Percentiles rank a stretch among this genome's conserved stretches.
These are phyloP conservation scores for Melanogrammus aeglefinus DNA, from an alignment of 2,797 vertebrate species.

Conservation along the genomic window DNA sequence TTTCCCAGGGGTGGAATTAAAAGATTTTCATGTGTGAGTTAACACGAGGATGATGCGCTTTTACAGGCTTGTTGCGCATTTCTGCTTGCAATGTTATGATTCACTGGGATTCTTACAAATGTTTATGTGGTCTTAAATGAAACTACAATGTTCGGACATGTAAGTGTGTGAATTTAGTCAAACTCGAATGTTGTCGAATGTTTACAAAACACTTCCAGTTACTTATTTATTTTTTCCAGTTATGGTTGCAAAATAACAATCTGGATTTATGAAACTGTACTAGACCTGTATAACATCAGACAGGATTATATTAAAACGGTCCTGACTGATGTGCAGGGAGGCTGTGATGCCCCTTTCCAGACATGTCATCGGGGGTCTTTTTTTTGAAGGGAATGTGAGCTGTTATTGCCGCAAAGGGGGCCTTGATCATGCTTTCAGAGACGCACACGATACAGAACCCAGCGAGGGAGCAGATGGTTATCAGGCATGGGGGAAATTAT, in stretches of 20 bases:
- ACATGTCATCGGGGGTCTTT: constrained; percentile 48
- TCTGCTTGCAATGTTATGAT: background rate
- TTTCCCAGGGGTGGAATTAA: constrained; percentile 59
- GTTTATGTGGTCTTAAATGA: background rate
- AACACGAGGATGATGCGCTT: background rate
- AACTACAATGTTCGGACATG: background rate
- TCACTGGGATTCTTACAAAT: background rate
- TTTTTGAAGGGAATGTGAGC: constrained; percentile 45
- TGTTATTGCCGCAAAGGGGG: constrained; percentile 60
- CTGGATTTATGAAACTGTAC: background rate
- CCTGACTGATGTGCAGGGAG: constrained; percentile 19
- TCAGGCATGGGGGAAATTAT: constrained; percentile 63
- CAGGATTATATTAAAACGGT: background rate
- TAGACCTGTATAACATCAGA: background rate
- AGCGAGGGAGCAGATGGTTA: constrained; percentile 58
- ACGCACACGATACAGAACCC: constrained; percentile 45
- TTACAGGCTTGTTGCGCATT: background rate
- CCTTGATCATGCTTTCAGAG: constrained; percentile 63
- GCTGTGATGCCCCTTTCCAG: constrained; percentile 41
- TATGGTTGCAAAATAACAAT: background rate
- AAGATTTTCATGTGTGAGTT: constrained; percentile 40
- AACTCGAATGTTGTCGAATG: background rate
- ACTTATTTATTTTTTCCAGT: background rate
- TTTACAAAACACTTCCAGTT: background rate
- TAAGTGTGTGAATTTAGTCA: background rate